phyloP scores from a whole-genome alignment of 2,888 invertebrate genomes.

The Callyntrura sp. region DNA sequence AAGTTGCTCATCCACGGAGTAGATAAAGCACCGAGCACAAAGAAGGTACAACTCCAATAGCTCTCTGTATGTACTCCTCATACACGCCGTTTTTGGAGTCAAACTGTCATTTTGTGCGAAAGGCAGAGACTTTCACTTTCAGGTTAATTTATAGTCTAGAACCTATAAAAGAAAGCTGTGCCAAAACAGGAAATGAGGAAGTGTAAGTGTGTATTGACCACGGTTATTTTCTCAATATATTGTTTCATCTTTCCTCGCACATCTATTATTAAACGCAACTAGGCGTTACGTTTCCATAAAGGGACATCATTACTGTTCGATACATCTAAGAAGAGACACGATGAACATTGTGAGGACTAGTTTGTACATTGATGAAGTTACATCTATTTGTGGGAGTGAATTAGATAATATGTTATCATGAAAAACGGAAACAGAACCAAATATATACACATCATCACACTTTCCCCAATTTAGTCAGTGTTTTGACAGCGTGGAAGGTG shows the following conservation, averaged over 20 bases:
- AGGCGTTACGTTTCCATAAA: not conserved
- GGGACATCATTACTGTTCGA: conserved; percentile 60
- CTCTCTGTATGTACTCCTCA: not conserved
- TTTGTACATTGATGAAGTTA: too few relatives aligned
- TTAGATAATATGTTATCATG: too few relatives aligned
- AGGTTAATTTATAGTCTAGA: conserved; percentile 23
- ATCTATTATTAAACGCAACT: conserved; percentile 29
- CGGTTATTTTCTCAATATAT: conserved; percentile 35
- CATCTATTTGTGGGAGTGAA: too few relatives aligned
- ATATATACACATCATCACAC: not conserved
- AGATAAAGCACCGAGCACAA: not conserved
- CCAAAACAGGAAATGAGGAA: too few relatives aligned
- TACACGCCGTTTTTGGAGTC: conserved; percentile 2
- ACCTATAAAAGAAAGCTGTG: too few relatives aligned
- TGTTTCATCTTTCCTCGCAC: too few relatives aligned
- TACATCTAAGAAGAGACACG: not conserved
- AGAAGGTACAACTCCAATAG: not conserved
- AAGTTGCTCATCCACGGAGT: conserved; percentile 25
- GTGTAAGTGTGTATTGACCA: not conserved
- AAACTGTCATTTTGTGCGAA: not conserved
- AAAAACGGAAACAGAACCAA: not conserved
- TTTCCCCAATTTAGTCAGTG: not conserved
- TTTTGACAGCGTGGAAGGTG: conserved; percentile 10
- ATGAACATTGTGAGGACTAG: too few relatives aligned
- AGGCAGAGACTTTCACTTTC: conserved; percentile 33